Evolutionary conservation across 2,888 invertebrate genomes (phyloP), one percentile per base, ranked within the genome.

Genomic region (Orchesellides sinensis): DNA sequence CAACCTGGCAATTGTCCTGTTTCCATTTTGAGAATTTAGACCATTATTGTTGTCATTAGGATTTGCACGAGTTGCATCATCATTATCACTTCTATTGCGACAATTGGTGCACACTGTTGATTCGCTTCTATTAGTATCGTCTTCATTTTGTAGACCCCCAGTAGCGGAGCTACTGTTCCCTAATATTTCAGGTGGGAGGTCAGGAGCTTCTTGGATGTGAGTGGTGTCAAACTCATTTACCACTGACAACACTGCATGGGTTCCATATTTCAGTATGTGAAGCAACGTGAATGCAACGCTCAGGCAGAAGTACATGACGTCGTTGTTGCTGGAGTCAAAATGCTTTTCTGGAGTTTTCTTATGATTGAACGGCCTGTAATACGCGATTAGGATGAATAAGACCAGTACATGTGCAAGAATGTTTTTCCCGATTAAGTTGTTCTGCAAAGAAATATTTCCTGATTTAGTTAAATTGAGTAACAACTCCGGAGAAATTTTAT

Each of bases 371-470:
- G 81, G 81, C 5, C 69, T 47, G 29, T 81, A 81, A 17, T 47
- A 81, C 6, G 40, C 21, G 14, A 73, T 59, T 0, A 81, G 61
- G 21, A 74, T 81, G 21, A n/a, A 59, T n/a, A 73, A 17, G 21
- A 81, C 27, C 6, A 73, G 66, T 0, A 25, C 59, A 27, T 63
- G 81, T 10, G 35, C 61, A 6, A 81, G 17, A 8, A 73, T 19
- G n/a, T 68, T 59, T 35, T 81, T 81, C 5, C 68, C 74, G 14
- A 81, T 68, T 19, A 74, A 25, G n/a, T 81, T 81, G 56, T 81
- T 81, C 81, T 80, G 21, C 0, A 65, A 29, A 25, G 10, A 32
- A 40, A 32, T 32, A 32, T 32, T 32, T n/a, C n/a, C n/a, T n/a
- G 10, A 54, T 8, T 1, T 21, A 23, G 23, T 12, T 54, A 12